These are phyloP conservation scores for Scartelaos histophorus DNA, from an alignment of 2,113 vertebrate genomes.

Conservation along the genomic window DNA sequence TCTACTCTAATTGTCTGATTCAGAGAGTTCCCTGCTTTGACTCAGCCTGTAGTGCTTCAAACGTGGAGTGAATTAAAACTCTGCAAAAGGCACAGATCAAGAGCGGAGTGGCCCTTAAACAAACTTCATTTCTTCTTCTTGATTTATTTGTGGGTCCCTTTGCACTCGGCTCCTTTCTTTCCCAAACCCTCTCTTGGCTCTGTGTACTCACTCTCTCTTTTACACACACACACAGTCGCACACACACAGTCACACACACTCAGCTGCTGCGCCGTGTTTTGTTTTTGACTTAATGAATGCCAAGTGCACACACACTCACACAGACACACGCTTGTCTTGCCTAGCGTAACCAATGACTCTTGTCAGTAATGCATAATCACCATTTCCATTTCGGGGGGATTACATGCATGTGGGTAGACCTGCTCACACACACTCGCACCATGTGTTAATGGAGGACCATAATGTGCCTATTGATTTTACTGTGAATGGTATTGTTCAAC, in stretches of 20 bases:
- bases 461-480: constrained; percentile 60
- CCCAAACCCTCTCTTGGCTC: constrained; percentile 63
- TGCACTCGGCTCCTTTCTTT: not conserved
- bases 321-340: constrained; percentile 48
- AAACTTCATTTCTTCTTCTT: constrained; percentile 37
- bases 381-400: constrained; percentile 67
- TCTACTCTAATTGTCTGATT: not conserved
- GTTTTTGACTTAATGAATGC: constrained; percentile 69
- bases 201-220: constrained; percentile 57
- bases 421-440: constrained; percentile 20
- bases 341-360: constrained; percentile 68
- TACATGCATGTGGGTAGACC: constrained; percentile 45
- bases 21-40: not conserved
- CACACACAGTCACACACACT: constrained; percentile 31
- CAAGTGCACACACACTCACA: constrained; percentile 43
- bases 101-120: constrained; percentile 50
- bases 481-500: constrained; percentile 30
- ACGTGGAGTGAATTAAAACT: constrained; percentile 14
- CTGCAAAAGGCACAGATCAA: constrained; percentile 23
- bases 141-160: constrained; percentile 6
- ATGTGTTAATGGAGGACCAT: constrained; percentile 38
- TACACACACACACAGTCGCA: constrained; percentile 55
- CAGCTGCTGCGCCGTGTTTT: constrained; percentile 72
- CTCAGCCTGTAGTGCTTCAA: constrained; percentile 3
- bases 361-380: constrained; percentile 70